Conservation (phyloP, 2,797 vertebrate species). For the Orientallactaga sibirica region DNA sequence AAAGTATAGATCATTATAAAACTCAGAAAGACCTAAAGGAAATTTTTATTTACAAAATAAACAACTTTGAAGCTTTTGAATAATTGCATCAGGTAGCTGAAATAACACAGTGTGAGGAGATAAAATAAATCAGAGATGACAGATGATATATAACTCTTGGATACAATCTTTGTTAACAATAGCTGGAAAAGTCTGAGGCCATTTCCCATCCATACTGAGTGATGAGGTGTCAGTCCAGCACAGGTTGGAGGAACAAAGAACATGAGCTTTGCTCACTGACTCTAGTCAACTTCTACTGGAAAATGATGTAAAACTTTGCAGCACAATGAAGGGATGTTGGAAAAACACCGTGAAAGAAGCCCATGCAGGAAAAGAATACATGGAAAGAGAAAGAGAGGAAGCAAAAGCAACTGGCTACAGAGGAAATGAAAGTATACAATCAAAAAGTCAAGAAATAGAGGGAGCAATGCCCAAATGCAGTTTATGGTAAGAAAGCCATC, state of each 20-base stretch:
- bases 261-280: neutral
- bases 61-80: constrained; percentile 69
- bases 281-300: constrained; percentile 27
- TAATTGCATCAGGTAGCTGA: constrained; percentile 74
- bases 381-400: neutral
- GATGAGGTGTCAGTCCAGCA: constrained; percentile 72
- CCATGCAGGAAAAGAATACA: constrained; percentile 3
- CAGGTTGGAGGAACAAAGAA: constrained; percentile 64
- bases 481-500: neutral
- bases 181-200: constrained; percentile 75
- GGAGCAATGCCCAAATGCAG: neutral
- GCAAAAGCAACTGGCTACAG: neutral
- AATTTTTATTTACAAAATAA: constrained; percentile 66
- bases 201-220: constrained; percentile 72
- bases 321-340: neutral
- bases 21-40: constrained; percentile 54
- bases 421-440: neutral
- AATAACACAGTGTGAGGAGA: constrained; percentile 74
- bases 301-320: constrained; percentile 55
- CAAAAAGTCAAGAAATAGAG: constrained; percentile 21
- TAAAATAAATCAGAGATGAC: constrained; percentile 81
- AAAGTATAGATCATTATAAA: constrained; percentile 52
- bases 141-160: constrained; percentile 75
- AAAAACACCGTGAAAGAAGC: neutral
- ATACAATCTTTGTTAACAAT: constrained; percentile 80